Base-by-base conservation (phyloP, 2,888 invertebrate species). In the Oeneis ivallda region DNA sequence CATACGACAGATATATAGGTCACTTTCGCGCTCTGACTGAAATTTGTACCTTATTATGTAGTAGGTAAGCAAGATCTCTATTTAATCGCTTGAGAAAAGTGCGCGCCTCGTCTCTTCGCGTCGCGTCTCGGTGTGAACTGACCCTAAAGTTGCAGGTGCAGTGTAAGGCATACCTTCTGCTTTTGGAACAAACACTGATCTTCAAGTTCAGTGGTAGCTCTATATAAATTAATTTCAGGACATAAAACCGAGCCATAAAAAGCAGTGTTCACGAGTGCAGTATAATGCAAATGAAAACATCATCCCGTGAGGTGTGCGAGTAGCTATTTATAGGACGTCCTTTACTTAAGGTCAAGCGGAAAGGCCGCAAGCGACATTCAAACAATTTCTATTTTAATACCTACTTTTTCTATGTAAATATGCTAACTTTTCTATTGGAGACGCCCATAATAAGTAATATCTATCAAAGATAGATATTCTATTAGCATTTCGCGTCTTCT, bases 351-450 rank as follows among this genome's bases (percentile, higher is more conserved):
- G 64, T 59, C 62, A 53, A 32, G 39, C 50, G 39, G 53, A 47
- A 58, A 62, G 45, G 58, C 39, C 64, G 19, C 37, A 58, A 74
- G 76, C 72, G 37, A 52, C 52, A 52, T 41, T 52, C 52, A 15
- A 52, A 61, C 39, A 61, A 52, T 61, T 52, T 61, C 52, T 43
- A 52, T 52, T 61, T 52, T 2, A 52, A 43, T 41, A 15, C 32
- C 17, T 15, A 53, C 15, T 26, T 56, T 54, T 19, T 26, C 26
- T 26, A 26, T 26, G 2, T 26, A 26, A 26, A 26, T 26, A 26
- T n/a, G 5, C 5, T 26, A 26, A 0, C 26, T 26, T 26, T 26
- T 26, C 2, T 26, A 26, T 5, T 26, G 26, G 26, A 0, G 26
- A 26, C 5, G 5, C 5, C 3, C 26, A 26, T 26, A 26, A 2